Base-by-base conservation (phyloP, 2,797 vertebrate genomes). In the Manis pentadactyla region DNA sequence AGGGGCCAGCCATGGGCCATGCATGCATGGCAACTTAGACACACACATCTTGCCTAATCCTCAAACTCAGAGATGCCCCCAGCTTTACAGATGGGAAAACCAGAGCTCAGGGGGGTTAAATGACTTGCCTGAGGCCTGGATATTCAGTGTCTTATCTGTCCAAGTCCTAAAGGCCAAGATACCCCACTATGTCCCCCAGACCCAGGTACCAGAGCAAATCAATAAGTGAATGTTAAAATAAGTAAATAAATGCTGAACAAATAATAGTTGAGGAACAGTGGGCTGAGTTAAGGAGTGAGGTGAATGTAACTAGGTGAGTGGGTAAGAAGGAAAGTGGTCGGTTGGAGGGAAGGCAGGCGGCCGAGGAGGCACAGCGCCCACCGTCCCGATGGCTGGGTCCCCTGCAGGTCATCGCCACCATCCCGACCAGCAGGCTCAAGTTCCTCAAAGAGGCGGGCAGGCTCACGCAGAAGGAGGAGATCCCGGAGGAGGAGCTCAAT, bases 401-500 rank as follows among this genome's bases (percentile, higher is more conserved):
- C 96, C 94, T 92, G 98, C 97, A 99, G 99, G 99, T 99, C 97
- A 99, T 99, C 85, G 98, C 99, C 96, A 99, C 98, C 92, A 98
- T 99, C 98, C 99, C 99, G 63, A 99, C 99, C 88, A 99, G 99
- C 98, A 99, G 99, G 98, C 98, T 99, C 98, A 99, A 99, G 95
- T 99, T 99, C 99, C 98, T 99, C 98, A 99, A 99, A 98, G 99
- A 99, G 97, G 99, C 99, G 3, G 99, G 99, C 78, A 99, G 99
- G 97, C 98, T 99, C 94, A 99, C 99, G 1, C 99, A 99, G 94
- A 99, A 99, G 98, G 99, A 99, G 90, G 99, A 99, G 95, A 98
- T 98, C 71, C 99, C 99, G 0, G 99, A 99, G 94, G 99, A 99
- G 97, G 99, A 99, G 11, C 95, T 99, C 74, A 99, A 99, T 23